Percentiles rank a stretch among this genome's conserved stretches.
These are phyloP conservation scores for Ricordea florida DNA, from an alignment of 92 coral and sea anemone species.

Conservation along the genomic window DNA sequence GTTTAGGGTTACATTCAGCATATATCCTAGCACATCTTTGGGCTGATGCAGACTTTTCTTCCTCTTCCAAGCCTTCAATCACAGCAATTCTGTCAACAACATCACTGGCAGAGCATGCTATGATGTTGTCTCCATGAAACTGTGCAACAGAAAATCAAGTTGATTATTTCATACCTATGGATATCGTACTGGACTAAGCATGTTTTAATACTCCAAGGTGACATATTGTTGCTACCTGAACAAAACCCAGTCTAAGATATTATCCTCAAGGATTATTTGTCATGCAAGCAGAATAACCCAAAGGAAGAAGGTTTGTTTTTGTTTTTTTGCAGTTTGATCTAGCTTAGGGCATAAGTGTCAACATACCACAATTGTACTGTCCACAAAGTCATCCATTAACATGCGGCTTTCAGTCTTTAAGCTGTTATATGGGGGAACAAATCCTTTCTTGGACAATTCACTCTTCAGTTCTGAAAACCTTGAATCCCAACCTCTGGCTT, in stretches of 20 bases:
- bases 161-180: no score
- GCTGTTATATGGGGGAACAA: conserved; percentile 61
- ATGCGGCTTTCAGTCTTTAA: conserved; percentile 84
- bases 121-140: conserved; percentile 96
- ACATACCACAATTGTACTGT: conserved; percentile 92
- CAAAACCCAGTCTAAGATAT: no score
- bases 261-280: no score
- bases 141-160: not conserved
- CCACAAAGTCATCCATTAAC: conserved; percentile 94
- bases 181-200: no score
- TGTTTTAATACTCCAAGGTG: no score
- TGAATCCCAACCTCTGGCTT: conserved; percentile 90
- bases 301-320: no score
- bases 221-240: no score
- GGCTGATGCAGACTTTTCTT: conserved; percentile 84
- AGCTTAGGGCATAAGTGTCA: no score
- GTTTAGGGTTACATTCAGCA: conserved; percentile 95
- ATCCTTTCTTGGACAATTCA: conserved; percentile 71
- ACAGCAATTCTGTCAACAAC: conserved; percentile 94
- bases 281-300: no score
- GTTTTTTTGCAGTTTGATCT: not conserved
- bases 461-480: conserved; percentile 65
- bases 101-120: conserved; percentile 92
- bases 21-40: conserved; percentile 95
- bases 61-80: conserved; percentile 91